Conservation (phyloP, 2,113 vertebrate genomes). For the Morone chrysops region DNA sequence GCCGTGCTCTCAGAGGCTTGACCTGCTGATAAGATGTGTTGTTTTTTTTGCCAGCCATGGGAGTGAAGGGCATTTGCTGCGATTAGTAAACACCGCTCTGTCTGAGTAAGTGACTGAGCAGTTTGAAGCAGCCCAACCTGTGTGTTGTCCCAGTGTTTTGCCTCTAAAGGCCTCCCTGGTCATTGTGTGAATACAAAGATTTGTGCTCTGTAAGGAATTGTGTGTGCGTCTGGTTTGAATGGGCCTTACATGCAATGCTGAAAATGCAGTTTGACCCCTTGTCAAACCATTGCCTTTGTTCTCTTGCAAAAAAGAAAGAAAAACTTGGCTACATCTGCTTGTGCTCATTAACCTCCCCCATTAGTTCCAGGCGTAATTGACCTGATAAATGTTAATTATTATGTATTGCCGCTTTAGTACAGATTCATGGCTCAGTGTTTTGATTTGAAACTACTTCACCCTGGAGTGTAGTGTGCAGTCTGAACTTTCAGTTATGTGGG, state of each 20-base stretch:
- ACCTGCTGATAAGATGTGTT: conserved; percentile 63
- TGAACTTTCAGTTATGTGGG: conserved; percentile 61
- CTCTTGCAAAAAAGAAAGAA: conserved; percentile 20
- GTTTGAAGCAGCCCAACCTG: conserved; percentile 59
- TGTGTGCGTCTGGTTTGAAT: conserved; percentile 48
- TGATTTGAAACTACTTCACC: conserved; percentile 32
- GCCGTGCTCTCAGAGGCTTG: conserved; percentile 25
- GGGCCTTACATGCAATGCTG: conserved; percentile 52
- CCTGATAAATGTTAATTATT: conserved; percentile 48
- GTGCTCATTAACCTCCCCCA: conserved; percentile 18
- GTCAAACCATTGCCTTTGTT: conserved; percentile 65
- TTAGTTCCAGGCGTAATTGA: conserved; percentile 18
- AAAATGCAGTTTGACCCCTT: conserved; percentile 66
- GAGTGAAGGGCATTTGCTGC: conserved; percentile 55
- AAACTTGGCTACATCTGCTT: conserved; percentile 20
- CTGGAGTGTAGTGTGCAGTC: conserved; percentile 20
- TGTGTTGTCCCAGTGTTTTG: conserved; percentile 54
- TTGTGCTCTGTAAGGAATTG: conserved; percentile 68
- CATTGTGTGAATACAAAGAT: conserved; percentile 77
- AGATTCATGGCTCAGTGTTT: conserved; percentile 31
- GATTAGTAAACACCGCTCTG: conserved; percentile 49
- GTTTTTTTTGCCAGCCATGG: conserved; percentile 14
- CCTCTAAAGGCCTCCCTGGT: conserved; percentile 55
- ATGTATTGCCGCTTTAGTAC: conserved; percentile 32
- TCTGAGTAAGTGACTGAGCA: conserved; percentile 55